Evolutionary conservation across 2,888 invertebrate species (phyloP), one percentile per base, ranked within the genome.

Genomic region (Steromphala cineraria): DNA sequence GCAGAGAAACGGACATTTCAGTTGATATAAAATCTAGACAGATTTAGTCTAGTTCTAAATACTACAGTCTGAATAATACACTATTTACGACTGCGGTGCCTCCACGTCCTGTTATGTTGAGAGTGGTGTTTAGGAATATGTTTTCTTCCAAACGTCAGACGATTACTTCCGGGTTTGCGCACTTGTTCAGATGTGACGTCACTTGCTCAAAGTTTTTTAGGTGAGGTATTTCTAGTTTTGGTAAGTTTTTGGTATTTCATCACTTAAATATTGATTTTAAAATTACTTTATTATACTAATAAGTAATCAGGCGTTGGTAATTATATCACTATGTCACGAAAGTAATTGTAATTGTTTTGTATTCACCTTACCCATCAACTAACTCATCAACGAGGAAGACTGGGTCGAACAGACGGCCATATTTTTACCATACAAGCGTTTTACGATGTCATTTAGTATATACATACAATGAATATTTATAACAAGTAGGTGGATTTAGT

Each of bases 111-210:
- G n/a, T 1, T 5, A 46, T 8, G 46, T 46, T 10, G 4, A 10
- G 46, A 46, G 4, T 4, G 13, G 46, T 46, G 46, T 46, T 46
- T 46, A 46, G 10, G 46, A 46, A 46, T 10, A 46, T 46, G 10
- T 46, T 46, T 10, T 17, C 31, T 71, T 36, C 36, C 10, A 55
- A 76, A 53, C 76, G 76, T 56, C 67, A 24, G 46, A 46, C 21
- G 75, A 40, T 31, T 15, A 81, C 81, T 85, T 85, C 85, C 85
- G 85, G 55, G 62, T 81, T 28, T 85, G 85, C 85, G 85, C 84
- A 78, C 15, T 81, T 52, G 52, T 21, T 21, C 28, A 40, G 67
- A 74, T 56, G 75, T 84, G 85, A 85, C 85, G 85, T 85, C 85
- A 85, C 83, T 82, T 82, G 75, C 24, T 55, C 74, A 79, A 78